Percentiles rank a stretch among this genome's conserved stretches.
Conservation (phyloP, 2,113 vertebrate genomes). For the Cairina moschata region DNA sequence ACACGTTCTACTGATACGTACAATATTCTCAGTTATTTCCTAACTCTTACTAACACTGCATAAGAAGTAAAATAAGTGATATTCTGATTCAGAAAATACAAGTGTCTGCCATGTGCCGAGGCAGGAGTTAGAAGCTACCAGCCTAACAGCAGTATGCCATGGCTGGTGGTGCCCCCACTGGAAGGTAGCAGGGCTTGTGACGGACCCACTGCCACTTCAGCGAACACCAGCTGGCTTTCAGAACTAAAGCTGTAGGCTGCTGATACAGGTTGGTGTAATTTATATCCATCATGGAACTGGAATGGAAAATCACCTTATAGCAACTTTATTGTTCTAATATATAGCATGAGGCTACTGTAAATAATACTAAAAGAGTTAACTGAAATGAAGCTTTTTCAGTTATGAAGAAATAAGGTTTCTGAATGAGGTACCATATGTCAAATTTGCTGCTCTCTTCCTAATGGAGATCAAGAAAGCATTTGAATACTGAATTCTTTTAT, state of each 20-base stretch:
- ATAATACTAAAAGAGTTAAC: not conserved
- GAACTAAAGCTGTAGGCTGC: not conserved
- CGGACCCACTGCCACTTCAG: not conserved
- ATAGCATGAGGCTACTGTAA: not conserved
- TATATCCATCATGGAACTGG: not conserved
- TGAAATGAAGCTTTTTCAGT: constrained; percentile 12
- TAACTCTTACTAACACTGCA: not conserved
- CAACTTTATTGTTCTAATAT: not conserved
- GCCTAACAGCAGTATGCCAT: fast-evolving
- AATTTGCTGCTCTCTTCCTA: not conserved
- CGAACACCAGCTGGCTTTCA: not conserved
- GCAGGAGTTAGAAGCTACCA: not conserved
- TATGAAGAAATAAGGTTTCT: not conserved
- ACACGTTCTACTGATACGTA: not conserved
- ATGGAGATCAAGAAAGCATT: not conserved
- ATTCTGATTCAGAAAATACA: not conserved
- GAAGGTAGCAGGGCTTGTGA: not conserved
- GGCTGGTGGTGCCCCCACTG: not conserved
- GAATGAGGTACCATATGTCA: not conserved
- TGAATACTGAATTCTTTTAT: not conserved
- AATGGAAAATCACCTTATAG: not conserved
- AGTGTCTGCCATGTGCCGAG: not conserved
- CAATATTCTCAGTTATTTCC: not conserved
- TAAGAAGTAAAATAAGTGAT: not conserved
- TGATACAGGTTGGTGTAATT: not conserved